Percentiles rank a stretch among this genome's conserved stretches.
These are phyloP conservation scores for Nesogale talazaci DNA, from an alignment of 2,113 vertebrate genomes.

Conservation along the genomic window DNA sequence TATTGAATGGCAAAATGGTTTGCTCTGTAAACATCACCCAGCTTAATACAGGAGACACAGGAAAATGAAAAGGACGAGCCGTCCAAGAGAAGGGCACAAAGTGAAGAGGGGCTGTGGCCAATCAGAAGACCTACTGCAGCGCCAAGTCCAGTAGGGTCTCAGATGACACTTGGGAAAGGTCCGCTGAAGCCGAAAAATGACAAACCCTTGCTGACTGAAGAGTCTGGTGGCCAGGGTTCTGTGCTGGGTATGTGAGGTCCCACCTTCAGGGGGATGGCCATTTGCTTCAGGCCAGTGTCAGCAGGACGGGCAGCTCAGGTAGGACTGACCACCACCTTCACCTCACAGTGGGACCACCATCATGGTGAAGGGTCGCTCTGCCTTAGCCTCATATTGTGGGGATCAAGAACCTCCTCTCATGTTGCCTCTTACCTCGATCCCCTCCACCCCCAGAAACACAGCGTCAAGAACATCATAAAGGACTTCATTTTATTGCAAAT, in stretches of 20 bases:
- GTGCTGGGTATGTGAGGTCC: background rate
- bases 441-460: background rate
- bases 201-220: background rate
- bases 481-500: background rate
- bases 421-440: background rate
- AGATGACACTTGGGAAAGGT: background rate
- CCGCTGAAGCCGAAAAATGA: background rate
- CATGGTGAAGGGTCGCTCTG: background rate
- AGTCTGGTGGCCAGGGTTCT: background rate
- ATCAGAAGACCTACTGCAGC: background rate
- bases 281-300: background rate
- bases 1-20: no score
- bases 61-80: background rate
- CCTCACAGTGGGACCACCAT: background rate
- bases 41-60: background rate
- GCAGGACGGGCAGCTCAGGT: background rate
- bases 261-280: background rate
- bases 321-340: background rate
- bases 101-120: background rate
- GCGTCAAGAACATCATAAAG: background rate
- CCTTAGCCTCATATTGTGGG: background rate
- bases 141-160: background rate
- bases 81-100: background rate
- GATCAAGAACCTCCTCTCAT: background rate
- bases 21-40: no score